These are phyloP conservation scores for Mixornis gularis DNA, from an alignment of 2,113 vertebrate genomes.

Conservation along the genomic window DNA sequence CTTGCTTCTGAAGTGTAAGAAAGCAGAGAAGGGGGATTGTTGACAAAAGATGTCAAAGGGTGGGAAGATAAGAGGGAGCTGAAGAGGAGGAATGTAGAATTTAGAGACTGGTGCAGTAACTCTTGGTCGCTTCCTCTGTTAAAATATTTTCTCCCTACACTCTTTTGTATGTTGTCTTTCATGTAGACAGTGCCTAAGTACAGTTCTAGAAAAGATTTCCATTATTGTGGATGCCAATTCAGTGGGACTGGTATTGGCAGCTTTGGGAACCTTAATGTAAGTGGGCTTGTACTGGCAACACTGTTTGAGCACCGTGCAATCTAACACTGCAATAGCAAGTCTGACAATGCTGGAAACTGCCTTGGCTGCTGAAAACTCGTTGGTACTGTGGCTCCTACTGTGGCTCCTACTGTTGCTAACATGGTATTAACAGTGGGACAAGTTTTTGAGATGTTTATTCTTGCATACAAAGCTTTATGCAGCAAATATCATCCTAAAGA, in stretches of 20 bases:
- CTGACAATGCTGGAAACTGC: conserved; percentile 57
- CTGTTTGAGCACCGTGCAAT: conserved; percentile 48
- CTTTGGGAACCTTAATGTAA: conserved; percentile 61
- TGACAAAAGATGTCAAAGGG: neutral
- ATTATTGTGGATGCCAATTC: conserved; percentile 64
- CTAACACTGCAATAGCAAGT: conserved; percentile 58
- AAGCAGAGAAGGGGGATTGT: neutral
- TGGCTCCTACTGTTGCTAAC: conserved; percentile 61
- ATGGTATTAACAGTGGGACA: conserved; percentile 56
- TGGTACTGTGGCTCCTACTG: conserved; percentile 40
- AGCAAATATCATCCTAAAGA: neutral
- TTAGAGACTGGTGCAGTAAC: neutral
- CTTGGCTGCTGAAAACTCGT: conserved; percentile 46
- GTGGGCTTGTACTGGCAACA: conserved; percentile 58
- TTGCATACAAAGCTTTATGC: conserved; percentile 45
- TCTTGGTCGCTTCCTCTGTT: conserved; percentile 1
- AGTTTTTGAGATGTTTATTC: conserved; percentile 30
- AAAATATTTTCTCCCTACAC: conserved; percentile 47
- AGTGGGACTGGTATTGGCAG: conserved; percentile 61
- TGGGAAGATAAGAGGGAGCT: neutral
- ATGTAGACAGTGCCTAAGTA: conserved; percentile 61
- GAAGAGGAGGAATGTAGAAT: neutral
- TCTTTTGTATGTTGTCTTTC: conserved; percentile 58
- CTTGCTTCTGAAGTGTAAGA: neutral
- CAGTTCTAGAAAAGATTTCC: conserved; percentile 64